phyloP scores from a whole-genome alignment of 2,113 vertebrate species.

The Mastomys natalensis region DNA sequence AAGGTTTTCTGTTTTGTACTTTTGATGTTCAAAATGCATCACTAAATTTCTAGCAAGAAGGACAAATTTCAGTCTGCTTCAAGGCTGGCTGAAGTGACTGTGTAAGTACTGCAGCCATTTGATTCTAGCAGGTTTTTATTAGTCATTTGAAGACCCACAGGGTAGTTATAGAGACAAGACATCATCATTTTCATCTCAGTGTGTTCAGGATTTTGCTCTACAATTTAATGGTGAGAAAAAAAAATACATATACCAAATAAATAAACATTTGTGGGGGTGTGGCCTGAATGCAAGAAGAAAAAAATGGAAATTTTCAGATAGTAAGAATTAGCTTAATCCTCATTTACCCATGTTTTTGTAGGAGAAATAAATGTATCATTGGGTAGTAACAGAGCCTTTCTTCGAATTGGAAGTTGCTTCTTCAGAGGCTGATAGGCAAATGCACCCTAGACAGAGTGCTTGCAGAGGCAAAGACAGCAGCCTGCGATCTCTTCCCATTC shows the following conservation, averaged over 20 bases:
- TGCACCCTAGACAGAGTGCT: neutral
- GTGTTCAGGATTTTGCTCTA: conserved; percentile 50
- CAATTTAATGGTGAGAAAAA: conserved; percentile 70
- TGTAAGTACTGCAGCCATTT: neutral
- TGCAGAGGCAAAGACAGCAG: neutral
- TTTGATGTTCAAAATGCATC: conserved; percentile 52
- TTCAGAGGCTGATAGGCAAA: neutral
- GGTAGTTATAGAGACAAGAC: conserved; percentile 56
- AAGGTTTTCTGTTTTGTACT: conserved; percentile 2
- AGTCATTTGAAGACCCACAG: conserved; percentile 48
- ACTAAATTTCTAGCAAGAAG: conserved; percentile 51
- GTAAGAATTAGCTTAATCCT: conserved; percentile 4
- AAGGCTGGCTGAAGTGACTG: conserved; percentile 16
- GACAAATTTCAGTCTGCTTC: neutral
- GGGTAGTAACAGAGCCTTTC: neutral
- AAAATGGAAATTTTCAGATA: neutral
- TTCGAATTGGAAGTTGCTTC: neutral
- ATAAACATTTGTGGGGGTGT: conserved; percentile 35
- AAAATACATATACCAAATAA: conserved; percentile 65
- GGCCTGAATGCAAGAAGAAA: conserved; percentile 14
- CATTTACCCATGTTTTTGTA: neutral
- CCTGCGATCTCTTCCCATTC: neutral
- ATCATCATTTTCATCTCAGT: conserved; percentile 66
- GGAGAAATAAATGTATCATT: conserved; percentile 22
- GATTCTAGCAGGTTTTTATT: conserved; percentile 54